A percentile compares a stretch with the other conserved stretches of the same genome.
Evolutionary conservation across 1,140 invertebrate species (phyloP).

Genomic region (Anoplophora glabripennis): DNA sequence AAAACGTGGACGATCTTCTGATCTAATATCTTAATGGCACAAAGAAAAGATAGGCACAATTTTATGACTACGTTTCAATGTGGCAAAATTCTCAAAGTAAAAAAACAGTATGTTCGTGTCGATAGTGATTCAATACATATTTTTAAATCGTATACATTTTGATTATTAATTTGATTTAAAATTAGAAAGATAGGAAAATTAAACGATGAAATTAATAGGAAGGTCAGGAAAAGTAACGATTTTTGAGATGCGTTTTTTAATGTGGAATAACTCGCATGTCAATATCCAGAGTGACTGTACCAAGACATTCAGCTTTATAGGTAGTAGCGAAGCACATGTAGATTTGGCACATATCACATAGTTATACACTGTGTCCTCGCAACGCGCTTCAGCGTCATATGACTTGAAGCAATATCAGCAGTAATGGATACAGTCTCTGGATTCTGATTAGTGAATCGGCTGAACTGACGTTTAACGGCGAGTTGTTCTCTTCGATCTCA

Average conservation of each 20-base stretch:
- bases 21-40: too few species aligned
- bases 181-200: too few species aligned
- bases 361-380: slow-evolving; percentile 37
- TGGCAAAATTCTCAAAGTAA: too few species aligned
- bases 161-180: too few species aligned
- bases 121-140: too few species aligned
- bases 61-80: too few species aligned
- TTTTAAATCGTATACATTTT: too few species aligned
- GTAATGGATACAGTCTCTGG: slow-evolving; percentile 21
- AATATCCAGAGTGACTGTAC: neutral
- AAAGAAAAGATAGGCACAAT: too few species aligned
- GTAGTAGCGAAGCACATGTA: slow-evolving; percentile 46
- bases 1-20: too few species aligned
- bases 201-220: too few species aligned
- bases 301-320: neutral
- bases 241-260: neutral
- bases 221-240: too few species aligned
- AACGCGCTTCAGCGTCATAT: slow-evolving; percentile 32
- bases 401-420: slow-evolving; percentile 34
- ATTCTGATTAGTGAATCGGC: slow-evolving; percentile 20
- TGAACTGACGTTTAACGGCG: slow-evolving; percentile 29
- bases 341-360: slow-evolving; percentile 49
- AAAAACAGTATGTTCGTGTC: too few species aligned
- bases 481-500: slow-evolving; percentile 36
- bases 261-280: neutral